Base-by-base conservation (phyloP, 2,797 vertebrate genomes). In the Enteromius unitaeniatus region DNA sequence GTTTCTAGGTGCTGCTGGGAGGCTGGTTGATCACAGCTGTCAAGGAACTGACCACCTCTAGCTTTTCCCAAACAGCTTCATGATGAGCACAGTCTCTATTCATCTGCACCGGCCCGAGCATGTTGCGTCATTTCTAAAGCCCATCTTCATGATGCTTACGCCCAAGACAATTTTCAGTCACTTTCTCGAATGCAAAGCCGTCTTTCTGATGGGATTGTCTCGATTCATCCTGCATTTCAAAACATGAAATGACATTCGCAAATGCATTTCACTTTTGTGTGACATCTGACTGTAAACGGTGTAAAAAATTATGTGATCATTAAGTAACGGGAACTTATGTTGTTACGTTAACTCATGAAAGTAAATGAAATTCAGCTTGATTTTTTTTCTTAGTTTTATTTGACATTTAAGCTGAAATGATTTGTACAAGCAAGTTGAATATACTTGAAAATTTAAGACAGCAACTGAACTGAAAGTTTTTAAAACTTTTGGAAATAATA, bases 21-120 rank as follows among this genome's bases (percentile, higher is more conserved):
- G 79, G 60, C 34, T 3, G 4, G 11, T 88, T 74, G 73, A 89
- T 88, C 89, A 92, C 91, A 92, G 91, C 90, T 92, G 89, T 92
- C 91, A 92, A 87, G 80, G 87, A 84, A 83, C 75, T 72, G 82
- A 85, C 87, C 88, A 88, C 80, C 87, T 86, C 81, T 88, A 91
- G 89, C 91, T 88, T 89, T 88, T 83, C 82, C 87, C 62, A 87
- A 88, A 88, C 62, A 69, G 81, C 37, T 19, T 9, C 58, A 40
- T 75, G 81, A 82, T 75, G 70, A 75, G 31, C 37, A 3, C n/a
- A 4, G 23, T 76, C 73, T 76, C 34, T 83, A 49, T 76, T 83
- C 62, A 55, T 68, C 49, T 28, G 17, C 47, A 60, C 78, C 72
- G 23, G 70, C 60, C 42, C 17, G 3, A 42, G 13, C 8, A 21